phyloP scores from a whole-genome alignment of 2,797 vertebrate genomes.

The Vireo griseus region DNA sequence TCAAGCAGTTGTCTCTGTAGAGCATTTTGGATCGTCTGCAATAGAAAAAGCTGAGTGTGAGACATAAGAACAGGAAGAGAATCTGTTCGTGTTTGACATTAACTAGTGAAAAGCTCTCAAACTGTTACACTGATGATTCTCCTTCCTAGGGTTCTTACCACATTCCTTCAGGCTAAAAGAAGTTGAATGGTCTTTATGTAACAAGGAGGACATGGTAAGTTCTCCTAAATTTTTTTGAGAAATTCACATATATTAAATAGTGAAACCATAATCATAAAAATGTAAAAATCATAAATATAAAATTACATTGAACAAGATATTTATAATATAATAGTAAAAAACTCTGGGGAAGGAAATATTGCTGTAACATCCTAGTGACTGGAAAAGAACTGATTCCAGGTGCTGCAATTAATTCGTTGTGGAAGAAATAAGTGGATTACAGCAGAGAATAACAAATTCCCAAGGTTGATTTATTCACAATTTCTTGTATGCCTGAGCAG shows the following conservation, averaged over 20 bases:
- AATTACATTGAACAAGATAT: not conserved
- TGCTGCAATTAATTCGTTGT: not conserved
- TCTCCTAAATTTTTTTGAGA: not conserved
- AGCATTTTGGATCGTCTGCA: slow-evolving; percentile 22
- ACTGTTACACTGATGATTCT: not conserved
- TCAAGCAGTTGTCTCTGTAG: not conserved
- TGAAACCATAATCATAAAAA: not conserved
- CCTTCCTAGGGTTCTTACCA: not conserved
- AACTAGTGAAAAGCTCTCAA: not conserved
- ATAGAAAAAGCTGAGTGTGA: not conserved
- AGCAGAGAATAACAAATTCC: not conserved
- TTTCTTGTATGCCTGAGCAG: slow-evolving; percentile 8
- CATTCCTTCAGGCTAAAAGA: not conserved
- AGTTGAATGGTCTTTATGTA: not conserved
- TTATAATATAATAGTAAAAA: not conserved
- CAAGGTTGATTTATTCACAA: not conserved
- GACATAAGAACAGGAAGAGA: not conserved
- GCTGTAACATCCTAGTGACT: not conserved
- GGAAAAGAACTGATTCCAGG: not conserved
- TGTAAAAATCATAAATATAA: not conserved
- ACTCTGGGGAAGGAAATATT: not conserved
- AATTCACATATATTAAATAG: not conserved
- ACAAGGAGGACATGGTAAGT: not conserved
- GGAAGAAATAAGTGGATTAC: not conserved
- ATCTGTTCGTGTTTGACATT: not conserved